Base-by-base conservation (phyloP, 2,888 invertebrate genomes). In the Pandemis heparana region DNA sequence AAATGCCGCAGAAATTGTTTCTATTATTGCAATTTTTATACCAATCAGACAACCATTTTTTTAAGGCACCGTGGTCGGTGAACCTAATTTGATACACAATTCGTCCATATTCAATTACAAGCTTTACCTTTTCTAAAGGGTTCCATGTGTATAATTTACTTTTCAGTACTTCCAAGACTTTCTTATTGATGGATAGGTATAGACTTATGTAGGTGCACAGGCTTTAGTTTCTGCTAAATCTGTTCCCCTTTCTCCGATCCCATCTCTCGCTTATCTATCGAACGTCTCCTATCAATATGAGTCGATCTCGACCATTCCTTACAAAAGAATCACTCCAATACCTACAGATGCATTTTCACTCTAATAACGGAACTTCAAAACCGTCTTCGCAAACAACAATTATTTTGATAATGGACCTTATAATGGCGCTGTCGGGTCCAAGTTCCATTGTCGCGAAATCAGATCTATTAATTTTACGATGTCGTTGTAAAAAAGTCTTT, bases 261-360 rank as follows among this genome's bases (percentile, higher is more conserved):
- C 71, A 53, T 32, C 5, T 23, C 14, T 60, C 23, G 23, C n/a
- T 23, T 62, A 60, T 62, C 43, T 5, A 53, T 18, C n/a, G 18
- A 59, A 60, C 59, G 23, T 64, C 18, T 48, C 14, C 64, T 48
- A 53, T 64, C 63, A 51, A 68, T 59, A 63, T 65, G 41, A 41
- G 16, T 12, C 53, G 8, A 73, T 69, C 63, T 48, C 59, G 59
- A 65, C 61, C 32, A 74, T 46, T 73, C 68, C 71, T 68, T 76
- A 75, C 78, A 76, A 79, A 76, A 81, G 66, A 82, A 82, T 83
- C 80, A 84, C 82, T 84, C 81, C 82, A 81, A 75, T 75, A 75
- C 80, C 70, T 70, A 78, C 81, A 78, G 56, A 83, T 78, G 75
- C 79, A 83, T 85, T 86, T 87, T 87, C 83, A 84, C 84, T 84